Evolutionary conservation across 2,888 invertebrate species (phyloP), one percentile per base, ranked within the genome.

Genomic region (Bellardia bayeri): DNA sequence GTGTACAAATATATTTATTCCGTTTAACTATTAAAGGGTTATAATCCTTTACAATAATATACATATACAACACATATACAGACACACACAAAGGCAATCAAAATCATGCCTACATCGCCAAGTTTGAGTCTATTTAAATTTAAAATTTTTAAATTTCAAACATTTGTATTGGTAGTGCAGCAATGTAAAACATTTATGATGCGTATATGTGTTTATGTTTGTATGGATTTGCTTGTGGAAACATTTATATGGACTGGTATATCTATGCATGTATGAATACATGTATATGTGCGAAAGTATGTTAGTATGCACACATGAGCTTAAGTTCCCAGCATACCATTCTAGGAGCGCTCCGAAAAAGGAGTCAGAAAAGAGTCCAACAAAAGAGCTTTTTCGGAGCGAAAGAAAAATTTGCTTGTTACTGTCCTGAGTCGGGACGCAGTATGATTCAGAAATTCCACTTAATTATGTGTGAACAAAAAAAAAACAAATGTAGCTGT

Each of bases 271-370:
- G 23, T 23, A 23, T 58, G 37, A 23, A 11, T 0, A 5, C n/a
- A n/a, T 68, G 56, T 14, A 2, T 76, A 63, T 54, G 4, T 63
- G 69, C 6, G 40, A 23, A 45, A 45, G 30, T 54, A 63, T 58
- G 61, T 74, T 61, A 42, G 30, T 69, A 63, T 76, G 82, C 75
- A 75, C 76, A 82, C 75, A 6, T 37, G 37, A 82, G 58, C 9
- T 61, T 82, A 40, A 37, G 16, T 58, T n/a, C n/a, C n/a, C n/a
- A n/a, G n/a, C n/a, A n/a, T n/a, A n/a, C n/a, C n/a, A n/a, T n/a
- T n/a, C n/a, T n/a, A n/a, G n/a, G n/a, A n/a, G n/a, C n/a, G n/a
- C n/a, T n/a, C n/a, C n/a, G n/a, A n/a, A n/a, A n/a, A n/a, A n/a
- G n/a, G n/a, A n/a, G n/a, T n/a, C n/a, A n/a, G n/a, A n/a, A n/a